phyloP scores from a whole-genome alignment of 1,140 invertebrate genomes.

The Mesaphorura yosii region DNA sequence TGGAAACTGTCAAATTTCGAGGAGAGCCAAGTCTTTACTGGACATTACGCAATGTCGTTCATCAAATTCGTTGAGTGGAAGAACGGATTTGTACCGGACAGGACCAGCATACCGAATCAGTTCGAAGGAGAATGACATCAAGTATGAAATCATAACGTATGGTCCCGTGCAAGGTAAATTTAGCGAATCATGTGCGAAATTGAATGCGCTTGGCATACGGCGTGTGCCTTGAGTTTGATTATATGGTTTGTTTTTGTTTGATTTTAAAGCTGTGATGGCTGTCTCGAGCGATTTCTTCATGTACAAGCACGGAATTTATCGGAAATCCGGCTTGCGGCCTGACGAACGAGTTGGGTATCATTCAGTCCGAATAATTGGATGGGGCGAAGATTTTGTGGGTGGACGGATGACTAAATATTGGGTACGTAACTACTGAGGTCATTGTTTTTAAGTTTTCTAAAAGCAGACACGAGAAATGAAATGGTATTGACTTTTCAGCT shows the following conservation, averaged over 20 bases:
- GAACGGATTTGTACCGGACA: constrained; percentile 50
- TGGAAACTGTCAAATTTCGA: constrained; percentile 39
- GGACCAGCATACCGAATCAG: constrained; percentile 72
- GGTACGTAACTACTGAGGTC: constrained; percentile 50
- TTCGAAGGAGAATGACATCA: constrained; percentile 65
- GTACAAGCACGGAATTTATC: constrained; percentile 72
- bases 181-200: background rate
- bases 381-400: constrained; percentile 59
- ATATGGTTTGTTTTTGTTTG: too few species aligned
- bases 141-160: constrained; percentile 77
- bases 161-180: constrained; percentile 83
- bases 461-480: background rate
- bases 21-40: constrained; percentile 25
- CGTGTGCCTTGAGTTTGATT: constrained; percentile 1
- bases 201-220: background rate
- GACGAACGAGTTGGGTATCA: constrained; percentile 57
- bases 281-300: constrained; percentile 84
- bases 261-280: constrained; percentile 64
- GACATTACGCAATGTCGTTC: constrained; percentile 26
- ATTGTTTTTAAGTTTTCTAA: background rate
- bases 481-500: constrained; percentile 49
- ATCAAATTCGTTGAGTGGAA: constrained; percentile 20
- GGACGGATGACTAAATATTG: constrained; percentile 61
- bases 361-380: constrained; percentile 80
- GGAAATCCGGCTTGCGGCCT: constrained; percentile 42